Base-by-base conservation (phyloP, 2,113 vertebrate genomes). In the Eclectus roratus region DNA sequence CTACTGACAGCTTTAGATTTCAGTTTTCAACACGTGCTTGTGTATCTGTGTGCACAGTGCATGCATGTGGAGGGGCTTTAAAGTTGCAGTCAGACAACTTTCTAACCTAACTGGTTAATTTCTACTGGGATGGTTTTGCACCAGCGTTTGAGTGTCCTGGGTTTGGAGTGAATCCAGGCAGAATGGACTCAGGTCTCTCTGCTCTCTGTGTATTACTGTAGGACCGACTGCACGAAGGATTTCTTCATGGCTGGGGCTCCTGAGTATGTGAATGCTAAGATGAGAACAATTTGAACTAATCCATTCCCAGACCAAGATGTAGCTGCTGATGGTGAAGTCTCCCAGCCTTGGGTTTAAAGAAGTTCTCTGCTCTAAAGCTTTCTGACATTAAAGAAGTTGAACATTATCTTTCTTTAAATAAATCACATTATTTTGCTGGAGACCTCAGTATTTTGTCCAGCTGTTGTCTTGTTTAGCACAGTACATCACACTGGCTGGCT, bases 391-490 rank as follows among this genome's bases (percentile, higher is more conserved):
- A 52, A 89, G 73, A 65, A 55, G 35, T 41, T 73, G 69, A 55
- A 91, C 68, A 55, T 91, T 72, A 53, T 65, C 20, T 80, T 78
- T 80, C 77, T 94, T 80, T 72, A 72, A 82, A 93, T 77, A 71
- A 86, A 94, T 83, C 41, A 15, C 3, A 5, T 64, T 68, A 35
- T 95, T 97, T 80, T 43, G 76, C 85, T 87, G 7, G 60, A 66
- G 58, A 64, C 65, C 5, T 82, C 14, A 15, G 65, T 87, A 61
- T 68, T 92, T 92, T 55, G 76, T 55, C 16, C 21, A 93, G 14
- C 86, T 96, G 72, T 47, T 86, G 87, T 64, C 27, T 65, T 39
- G 41, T 89, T 80, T 91, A 97, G 97, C 91, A 96, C 93, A 96
- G 88, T 93, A 93, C 77, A 50, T 90, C 88, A 94, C 91, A 35